phyloP scores from a whole-genome alignment of 2,797 vertebrate genomes.

The Etheostoma nigrum region DNA sequence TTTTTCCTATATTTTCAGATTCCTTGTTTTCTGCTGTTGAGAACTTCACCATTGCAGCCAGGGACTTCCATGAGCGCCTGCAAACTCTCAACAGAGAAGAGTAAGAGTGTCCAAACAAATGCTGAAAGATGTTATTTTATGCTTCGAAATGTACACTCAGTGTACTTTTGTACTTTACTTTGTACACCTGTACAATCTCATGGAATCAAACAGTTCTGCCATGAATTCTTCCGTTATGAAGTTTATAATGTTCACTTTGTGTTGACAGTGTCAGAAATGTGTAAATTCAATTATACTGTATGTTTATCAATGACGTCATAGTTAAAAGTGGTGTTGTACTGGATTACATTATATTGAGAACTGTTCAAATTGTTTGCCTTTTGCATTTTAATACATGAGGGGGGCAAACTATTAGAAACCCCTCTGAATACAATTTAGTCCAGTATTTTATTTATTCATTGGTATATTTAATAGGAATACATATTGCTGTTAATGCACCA shows the following conservation, averaged over 20 bases:
- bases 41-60: conserved; percentile 89
- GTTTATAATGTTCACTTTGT: neutral
- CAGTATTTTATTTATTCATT: neutral
- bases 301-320: neutral
- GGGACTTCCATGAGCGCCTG: conserved; percentile 86
- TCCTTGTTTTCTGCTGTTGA: conserved; percentile 91
- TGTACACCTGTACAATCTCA: neutral
- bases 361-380: neutral
- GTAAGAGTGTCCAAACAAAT: conserved; percentile 76
- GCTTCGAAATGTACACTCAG: neutral
- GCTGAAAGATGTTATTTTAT: neutral
- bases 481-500: no score
- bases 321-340: neutral
- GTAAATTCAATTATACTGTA: neutral
- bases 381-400: neutral
- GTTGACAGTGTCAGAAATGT: no score
- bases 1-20: conserved; percentile 74
- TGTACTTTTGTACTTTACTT: neutral
- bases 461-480: neutral
- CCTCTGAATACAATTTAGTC: neutral
- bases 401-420: neutral
- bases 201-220: neutral
- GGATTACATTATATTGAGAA: neutral
- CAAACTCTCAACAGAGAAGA: conserved; percentile 84
- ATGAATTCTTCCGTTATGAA: neutral